Evolutionary conservation across 2,113 vertebrate species (phyloP), one percentile per base, ranked within the genome.

Genomic region (Falcunculus frontatus): DNA sequence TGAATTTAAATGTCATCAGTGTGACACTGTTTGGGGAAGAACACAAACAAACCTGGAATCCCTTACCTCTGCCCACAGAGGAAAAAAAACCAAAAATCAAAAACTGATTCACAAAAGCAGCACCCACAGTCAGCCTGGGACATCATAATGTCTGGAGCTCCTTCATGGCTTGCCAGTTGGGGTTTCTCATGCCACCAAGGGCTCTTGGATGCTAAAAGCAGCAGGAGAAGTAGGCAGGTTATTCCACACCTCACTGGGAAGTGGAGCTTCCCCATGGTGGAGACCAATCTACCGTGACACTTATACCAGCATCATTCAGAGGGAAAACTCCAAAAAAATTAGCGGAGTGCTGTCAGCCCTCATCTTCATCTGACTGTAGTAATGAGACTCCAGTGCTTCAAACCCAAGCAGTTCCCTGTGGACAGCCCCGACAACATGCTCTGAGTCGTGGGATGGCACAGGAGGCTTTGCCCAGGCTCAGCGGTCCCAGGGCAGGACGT

Each of bases 1-100:
- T 74, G 87, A 95, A 95, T 93, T 84, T 90, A 93, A 93, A 96
- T 92, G 86, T 92, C 92, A 92, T 30, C 27, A 1, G 39, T 65
- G 88, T 92, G 92, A 94, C 73, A 57, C 83, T 92, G 3, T 92
- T 52, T 64, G 62, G 57, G 55, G 64, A 69, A 75, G 88, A 92
- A 37, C 55, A 78, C 50, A 92, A 93, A 93, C 72, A 90, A 85
- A 65, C 65, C 53, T 63, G 68, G 82, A 86, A 67, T 86, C 52
- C 76, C 79, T 53, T 92, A 88, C 32, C 53, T 60, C 59, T 88
- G 67, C 53, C 27, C 76, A 53, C 32, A 39, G 52, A 50, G 14
- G 5, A 0, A 6, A 39, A 27, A 16, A 37, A 32, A 57, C 1
- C 10, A 32, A 20, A 63, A n/a, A 7, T 17, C 46, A 44, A 53